Evolutionary conservation across 1,140 invertebrate genomes (phyloP), one percentile per base, ranked within the genome.

Genomic region (Dryas iulia): DNA sequence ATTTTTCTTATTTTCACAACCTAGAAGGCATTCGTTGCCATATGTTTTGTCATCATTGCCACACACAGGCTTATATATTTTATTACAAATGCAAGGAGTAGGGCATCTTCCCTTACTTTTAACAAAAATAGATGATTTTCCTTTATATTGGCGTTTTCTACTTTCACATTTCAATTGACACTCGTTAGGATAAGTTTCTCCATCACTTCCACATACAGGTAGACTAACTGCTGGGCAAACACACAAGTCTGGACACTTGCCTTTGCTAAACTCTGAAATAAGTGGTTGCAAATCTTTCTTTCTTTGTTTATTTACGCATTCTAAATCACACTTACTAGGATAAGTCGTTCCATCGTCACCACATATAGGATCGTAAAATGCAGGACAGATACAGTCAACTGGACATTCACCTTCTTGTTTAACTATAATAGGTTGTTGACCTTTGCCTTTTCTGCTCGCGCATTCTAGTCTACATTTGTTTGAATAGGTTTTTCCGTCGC

Each of bases 331-430:
- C 11, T 54, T 47, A 65, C 85, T 91, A 18, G 58, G 56, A 62
- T 87, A 87, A n/a, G 85, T 86, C 1, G 64, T 74, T n/a, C 72
- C 70, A 66, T 86, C 70, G n/a, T 28, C 62, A 0, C 64, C 73
- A 30, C 73, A 74, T 10, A 72, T 39, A 2, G 73, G 69, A 0
- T 72, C 18, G 33, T 66, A 74, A 14, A 57, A 21, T 14, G 0
- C 35, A 14, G 69, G 54, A 33, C 68, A 74, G n/a, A 65, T 4
- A 30, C 73, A 74, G 8, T 30, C 31, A 10, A 12, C 58, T 8
- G 62, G 28, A 21, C 72, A 76, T 35, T 69, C 24, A 14, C 72
- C 74, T 14, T 75, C 18, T 26, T 56, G 59, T 8, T 24, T 8
- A 26, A 73, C 73, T 39, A 71, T 79, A 2, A 57, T 57, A 64